Conservation (phyloP, 2,888 invertebrate species). For the Lamellibrachia columna region DNA sequence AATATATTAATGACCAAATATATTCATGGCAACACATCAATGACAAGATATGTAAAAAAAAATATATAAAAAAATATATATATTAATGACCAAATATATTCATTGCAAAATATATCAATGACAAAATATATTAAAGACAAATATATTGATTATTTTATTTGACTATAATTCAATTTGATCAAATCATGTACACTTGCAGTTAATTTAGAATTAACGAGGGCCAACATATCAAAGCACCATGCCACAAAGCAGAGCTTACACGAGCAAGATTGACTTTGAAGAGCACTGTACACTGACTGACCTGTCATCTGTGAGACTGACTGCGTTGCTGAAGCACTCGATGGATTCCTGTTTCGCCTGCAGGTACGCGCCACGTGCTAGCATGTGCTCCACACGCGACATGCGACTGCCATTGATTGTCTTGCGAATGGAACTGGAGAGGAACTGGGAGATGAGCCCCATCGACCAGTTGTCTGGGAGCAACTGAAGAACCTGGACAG, state of each 20-base stretch:
- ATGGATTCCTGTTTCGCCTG: constrained; percentile 61
- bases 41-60: too few species aligned
- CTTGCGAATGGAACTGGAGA: constrained; percentile 64
- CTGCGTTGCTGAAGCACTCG: constrained; percentile 56
- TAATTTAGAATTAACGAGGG: not conserved
- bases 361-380: constrained; percentile 66
- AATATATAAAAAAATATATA: too few species aligned
- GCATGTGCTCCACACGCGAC: constrained; percentile 63
- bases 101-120: too few species aligned
- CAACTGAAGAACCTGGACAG: constrained; percentile 60
- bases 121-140: too few species aligned
- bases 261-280: not conserved
- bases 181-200: too few species aligned
- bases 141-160: too few species aligned
- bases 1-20: not conserved
- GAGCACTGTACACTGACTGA: constrained; percentile 42
- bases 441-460: constrained; percentile 65
- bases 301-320: constrained; percentile 65
- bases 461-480: constrained; percentile 68
- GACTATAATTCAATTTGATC: too few species aligned
- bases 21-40: too few species aligned
- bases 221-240: not conserved
- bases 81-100: too few species aligned
- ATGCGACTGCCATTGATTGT: constrained; percentile 63
- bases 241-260: not conserved